phyloP scores from a whole-genome alignment of 2,888 invertebrate species.

The Tetanocera ferruginea region DNA sequence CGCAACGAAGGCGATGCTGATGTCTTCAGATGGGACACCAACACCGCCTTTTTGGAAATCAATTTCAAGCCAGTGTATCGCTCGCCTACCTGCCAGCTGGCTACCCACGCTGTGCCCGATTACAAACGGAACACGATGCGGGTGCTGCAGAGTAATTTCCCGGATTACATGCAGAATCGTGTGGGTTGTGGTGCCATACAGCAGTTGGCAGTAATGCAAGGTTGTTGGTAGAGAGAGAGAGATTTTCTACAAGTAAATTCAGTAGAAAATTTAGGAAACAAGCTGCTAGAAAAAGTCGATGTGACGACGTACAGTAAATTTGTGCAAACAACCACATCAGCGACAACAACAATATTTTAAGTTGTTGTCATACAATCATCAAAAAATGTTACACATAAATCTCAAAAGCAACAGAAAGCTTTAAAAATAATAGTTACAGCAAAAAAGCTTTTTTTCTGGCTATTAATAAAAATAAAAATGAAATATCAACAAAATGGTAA shows the following conservation, averaged over 20 bases:
- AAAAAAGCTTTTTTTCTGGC: no score
- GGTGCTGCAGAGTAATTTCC: conserved; percentile 76
- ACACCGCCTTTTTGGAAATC: conserved; percentile 66
- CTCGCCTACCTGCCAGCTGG: conserved; percentile 71
- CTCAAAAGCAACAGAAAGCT: no score
- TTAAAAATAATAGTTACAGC: no score
- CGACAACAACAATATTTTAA: not conserved
- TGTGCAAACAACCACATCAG: not conserved
- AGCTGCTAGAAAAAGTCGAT: not conserved
- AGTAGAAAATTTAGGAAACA: not conserved
- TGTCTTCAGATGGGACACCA: conserved; percentile 75
- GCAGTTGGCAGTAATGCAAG: conserved; percentile 69
- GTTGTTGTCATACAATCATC: no score
- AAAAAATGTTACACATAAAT: no score
- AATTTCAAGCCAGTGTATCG: conserved; percentile 73
- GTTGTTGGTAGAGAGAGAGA: conserved; percentile 58
- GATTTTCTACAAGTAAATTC: no score
- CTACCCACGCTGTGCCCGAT: conserved; percentile 75
- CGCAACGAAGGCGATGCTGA: conserved; percentile 74
- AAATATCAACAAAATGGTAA: no score
- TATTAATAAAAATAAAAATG: no score
- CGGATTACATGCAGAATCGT: conserved; percentile 75
- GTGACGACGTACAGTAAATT: not conserved
- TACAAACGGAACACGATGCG: conserved; percentile 73
- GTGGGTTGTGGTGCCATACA: conserved; percentile 76